These are phyloP conservation scores for Parnassius apollo DNA, from an alignment of 2,888 invertebrate genomes.

Conservation along the genomic window DNA sequence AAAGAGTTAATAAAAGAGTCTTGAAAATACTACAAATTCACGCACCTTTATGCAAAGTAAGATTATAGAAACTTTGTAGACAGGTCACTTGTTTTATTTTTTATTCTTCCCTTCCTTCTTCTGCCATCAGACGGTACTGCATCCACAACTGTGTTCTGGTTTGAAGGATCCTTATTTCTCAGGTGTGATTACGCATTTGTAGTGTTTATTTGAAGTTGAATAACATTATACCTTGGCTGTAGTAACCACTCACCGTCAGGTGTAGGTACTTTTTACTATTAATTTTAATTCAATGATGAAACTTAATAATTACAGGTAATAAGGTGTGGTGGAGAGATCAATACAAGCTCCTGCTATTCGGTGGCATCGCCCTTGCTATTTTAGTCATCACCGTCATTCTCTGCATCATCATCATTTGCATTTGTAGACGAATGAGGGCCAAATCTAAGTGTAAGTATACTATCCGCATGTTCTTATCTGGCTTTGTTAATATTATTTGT, in stretches of 20 bases:
- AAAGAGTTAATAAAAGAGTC: too few species aligned
- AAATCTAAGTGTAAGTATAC: slow-evolving; percentile 90
- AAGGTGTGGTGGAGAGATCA: slow-evolving; percentile 92
- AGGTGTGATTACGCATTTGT: too few species aligned
- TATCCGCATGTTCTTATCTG: slow-evolving; percentile 19
- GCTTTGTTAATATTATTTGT: slow-evolving; percentile 2
- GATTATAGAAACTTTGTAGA: background rate
- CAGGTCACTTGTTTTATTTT: too few species aligned
- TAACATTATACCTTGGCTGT: too few species aligned
- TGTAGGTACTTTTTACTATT: too few species aligned
- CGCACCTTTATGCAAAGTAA: background rate
- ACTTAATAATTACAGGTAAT: slow-evolving; percentile 79
- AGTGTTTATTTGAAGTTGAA: too few species aligned
- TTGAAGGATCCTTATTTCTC: too few species aligned
- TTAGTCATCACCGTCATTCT: slow-evolving; percentile 85
- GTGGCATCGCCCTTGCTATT: slow-evolving; percentile 75
- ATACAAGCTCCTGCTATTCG: slow-evolving; percentile 88
- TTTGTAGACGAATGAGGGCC: slow-evolving; percentile 91
- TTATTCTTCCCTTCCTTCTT: too few species aligned
- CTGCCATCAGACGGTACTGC: too few species aligned
- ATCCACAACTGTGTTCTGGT: too few species aligned
- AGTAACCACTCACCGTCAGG: too few species aligned
- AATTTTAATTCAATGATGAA: background rate
- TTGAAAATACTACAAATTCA: background rate
- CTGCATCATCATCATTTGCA: slow-evolving; percentile 91